These are phyloP conservation scores for Morpho deidamia DNA, from an alignment of 2,888 invertebrate species.

Conservation along the genomic window DNA sequence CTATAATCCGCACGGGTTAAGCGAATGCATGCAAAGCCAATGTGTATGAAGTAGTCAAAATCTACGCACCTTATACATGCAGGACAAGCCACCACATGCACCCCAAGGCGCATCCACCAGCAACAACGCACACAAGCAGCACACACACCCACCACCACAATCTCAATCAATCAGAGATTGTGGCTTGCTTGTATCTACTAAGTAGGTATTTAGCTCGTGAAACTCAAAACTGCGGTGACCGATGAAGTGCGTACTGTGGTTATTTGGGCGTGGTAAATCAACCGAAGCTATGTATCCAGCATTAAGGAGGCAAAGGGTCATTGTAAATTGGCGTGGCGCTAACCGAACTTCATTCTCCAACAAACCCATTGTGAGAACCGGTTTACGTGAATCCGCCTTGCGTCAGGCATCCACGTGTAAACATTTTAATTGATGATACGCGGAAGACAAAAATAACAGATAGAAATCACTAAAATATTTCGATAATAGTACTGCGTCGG, in stretches of 20 bases:
- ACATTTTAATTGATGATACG: slow-evolving; percentile 74
- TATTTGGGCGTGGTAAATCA: slow-evolving; percentile 14
- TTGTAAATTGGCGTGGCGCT: slow-evolving; percentile 53
- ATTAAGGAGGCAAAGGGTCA: slow-evolving; percentile 38
- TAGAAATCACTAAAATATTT: slow-evolving; percentile 49
- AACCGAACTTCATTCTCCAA: slow-evolving; percentile 58
- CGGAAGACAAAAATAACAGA: slow-evolving; percentile 63
- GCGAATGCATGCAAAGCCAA: too few relatives aligned
- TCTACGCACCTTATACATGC: too few relatives aligned
- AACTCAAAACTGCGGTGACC: slow-evolving; percentile 4
- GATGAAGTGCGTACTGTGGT: slow-evolving; percentile 11
- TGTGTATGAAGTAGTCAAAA: too few relatives aligned
- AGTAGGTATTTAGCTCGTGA: neutral
- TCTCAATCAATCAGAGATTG: too few relatives aligned
- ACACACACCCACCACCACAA: too few relatives aligned
- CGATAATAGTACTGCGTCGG: slow-evolving; percentile 29
- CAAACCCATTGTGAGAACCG: slow-evolving; percentile 62
- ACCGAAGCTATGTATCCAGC: slow-evolving; percentile 16
- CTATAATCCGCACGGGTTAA: too few relatives aligned
- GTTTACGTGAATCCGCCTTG: slow-evolving; percentile 63
- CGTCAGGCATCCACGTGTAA: slow-evolving; percentile 70
- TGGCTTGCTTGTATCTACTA: too few relatives aligned
- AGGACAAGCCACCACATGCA: too few relatives aligned
- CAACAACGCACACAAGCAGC: too few relatives aligned
- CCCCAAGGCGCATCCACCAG: too few relatives aligned